Evolutionary conservation across 2,888 invertebrate genomes (phyloP).

Genomic region (Petrolisthes manimaculis): DNA sequence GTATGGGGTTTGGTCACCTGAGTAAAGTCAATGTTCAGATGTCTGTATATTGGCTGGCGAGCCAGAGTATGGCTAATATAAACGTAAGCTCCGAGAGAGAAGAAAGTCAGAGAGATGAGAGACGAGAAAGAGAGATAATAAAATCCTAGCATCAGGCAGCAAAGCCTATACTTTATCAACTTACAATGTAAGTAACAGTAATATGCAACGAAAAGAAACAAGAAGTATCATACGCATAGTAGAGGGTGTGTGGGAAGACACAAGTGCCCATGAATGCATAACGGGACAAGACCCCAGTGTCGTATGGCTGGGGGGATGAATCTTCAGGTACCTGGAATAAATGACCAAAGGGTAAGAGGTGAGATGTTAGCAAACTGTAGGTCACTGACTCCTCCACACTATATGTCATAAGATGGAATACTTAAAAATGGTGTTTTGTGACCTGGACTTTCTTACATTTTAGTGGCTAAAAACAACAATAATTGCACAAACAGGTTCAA

Average conservation of each 20-base stretch:
- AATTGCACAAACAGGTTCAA: no score
- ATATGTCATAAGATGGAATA: neutral
- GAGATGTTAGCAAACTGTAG: no score
- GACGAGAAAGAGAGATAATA: neutral
- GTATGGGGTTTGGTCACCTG: no score
- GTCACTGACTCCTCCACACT: neutral
- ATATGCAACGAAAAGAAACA: neutral
- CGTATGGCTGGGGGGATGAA: constrained; percentile 49
- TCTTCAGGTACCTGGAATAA: constrained; percentile 51
- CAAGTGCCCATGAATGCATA: constrained; percentile 65
- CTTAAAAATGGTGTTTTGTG: neutral
- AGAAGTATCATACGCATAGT: constrained; percentile 61
- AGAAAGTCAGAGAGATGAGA: neutral
- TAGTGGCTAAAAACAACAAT: neutral
- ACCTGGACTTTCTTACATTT: neutral
- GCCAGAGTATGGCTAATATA: no score
- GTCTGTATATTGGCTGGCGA: no score
- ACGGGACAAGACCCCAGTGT: constrained; percentile 59
- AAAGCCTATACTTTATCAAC: no score
- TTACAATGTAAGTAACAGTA: neutral
- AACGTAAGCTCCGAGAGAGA: no score
- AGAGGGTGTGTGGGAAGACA: constrained; percentile 65
- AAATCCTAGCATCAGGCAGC: no score
- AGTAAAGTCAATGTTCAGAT: no score
- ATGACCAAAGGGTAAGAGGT: neutral